Evolutionary conservation across 2,797 vertebrate genomes (phyloP).

Genomic region (Dendrocincla tyrannina): DNA sequence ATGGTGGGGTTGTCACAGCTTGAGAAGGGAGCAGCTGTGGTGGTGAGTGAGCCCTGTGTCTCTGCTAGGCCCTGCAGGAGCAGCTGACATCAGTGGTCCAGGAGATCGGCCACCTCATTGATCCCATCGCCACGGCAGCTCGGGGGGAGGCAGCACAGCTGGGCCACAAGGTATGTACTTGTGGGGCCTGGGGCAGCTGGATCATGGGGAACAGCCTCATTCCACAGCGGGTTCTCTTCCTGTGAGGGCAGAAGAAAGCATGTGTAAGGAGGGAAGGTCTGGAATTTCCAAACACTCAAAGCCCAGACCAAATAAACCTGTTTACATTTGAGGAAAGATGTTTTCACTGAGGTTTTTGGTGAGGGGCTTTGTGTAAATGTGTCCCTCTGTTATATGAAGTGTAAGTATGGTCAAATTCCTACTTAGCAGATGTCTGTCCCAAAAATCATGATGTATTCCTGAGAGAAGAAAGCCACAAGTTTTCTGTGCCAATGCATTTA

Average conservation of each 20-base stretch:
- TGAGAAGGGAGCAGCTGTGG: not conserved
- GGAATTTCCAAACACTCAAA: not conserved
- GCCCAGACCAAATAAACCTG: not conserved
- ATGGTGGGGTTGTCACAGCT: not conserved
- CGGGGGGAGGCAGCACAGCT: slow-evolving; percentile 95
- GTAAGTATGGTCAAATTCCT: not conserved
- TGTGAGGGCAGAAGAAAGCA: not conserved
- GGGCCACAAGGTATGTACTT: slow-evolving; percentile 89
- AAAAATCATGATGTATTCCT: not conserved
- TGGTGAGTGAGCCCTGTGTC: not conserved
- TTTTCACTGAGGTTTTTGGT: not conserved
- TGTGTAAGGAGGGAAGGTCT: not conserved
- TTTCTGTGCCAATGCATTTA: not conserved
- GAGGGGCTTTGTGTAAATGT: not conserved
- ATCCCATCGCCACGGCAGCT: slow-evolving; percentile 91
- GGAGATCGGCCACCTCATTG: slow-evolving; percentile 96
- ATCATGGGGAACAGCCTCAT: not conserved
- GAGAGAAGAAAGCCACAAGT: not conserved
- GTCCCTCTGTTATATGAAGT: not conserved
- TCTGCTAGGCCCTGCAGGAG: slow-evolving; percentile 90
- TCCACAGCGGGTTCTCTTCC: not conserved
- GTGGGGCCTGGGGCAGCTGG: not conserved
- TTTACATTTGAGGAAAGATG: not conserved
- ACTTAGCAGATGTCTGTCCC: not conserved
- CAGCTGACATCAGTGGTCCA: slow-evolving; percentile 96